Conservation (phyloP, 2,113 vertebrate species). For the Heliornis fulica region DNA sequence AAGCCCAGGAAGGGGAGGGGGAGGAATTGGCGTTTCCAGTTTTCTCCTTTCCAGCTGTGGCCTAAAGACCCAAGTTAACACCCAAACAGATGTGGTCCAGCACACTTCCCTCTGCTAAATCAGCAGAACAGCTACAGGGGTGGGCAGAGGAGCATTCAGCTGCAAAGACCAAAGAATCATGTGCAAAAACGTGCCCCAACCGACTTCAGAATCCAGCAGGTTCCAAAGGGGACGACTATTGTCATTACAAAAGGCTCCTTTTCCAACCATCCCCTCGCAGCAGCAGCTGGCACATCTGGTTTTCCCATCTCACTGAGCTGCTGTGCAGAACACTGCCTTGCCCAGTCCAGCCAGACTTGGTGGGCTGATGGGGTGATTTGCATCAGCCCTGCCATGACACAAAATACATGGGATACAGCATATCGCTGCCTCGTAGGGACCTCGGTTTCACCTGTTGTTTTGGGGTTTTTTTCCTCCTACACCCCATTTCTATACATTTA, state of each 20-base stretch:
- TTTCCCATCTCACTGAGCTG: slow-evolving; percentile 12
- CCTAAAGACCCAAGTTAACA: neutral
- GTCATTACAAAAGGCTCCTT: neutral
- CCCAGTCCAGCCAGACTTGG: neutral
- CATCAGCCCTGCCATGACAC: neutral
- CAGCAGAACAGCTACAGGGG: neutral
- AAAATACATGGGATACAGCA: neutral
- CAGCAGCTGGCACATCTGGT: neutral
- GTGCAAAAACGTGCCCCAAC: neutral
- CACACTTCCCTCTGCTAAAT: neutral
- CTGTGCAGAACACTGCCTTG: neutral
- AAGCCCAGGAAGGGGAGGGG: neutral
- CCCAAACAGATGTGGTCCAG: slow-evolving; percentile 2
- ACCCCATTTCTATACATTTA: neutral
- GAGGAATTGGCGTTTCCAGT: neutral
- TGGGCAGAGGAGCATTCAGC: neutral
- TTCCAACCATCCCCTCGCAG: neutral
- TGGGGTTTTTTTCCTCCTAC: neutral
- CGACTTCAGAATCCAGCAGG: neutral
- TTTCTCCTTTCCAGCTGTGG: neutral
- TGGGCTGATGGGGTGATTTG: neutral
- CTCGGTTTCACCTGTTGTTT: neutral
- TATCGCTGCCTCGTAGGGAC: neutral
- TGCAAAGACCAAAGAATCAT: neutral
- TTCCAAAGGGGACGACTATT: slow-evolving; percentile 17